phyloP scores from a whole-genome alignment of 1,140 invertebrate genomes.

The Bilobella aurantiaca region DNA sequence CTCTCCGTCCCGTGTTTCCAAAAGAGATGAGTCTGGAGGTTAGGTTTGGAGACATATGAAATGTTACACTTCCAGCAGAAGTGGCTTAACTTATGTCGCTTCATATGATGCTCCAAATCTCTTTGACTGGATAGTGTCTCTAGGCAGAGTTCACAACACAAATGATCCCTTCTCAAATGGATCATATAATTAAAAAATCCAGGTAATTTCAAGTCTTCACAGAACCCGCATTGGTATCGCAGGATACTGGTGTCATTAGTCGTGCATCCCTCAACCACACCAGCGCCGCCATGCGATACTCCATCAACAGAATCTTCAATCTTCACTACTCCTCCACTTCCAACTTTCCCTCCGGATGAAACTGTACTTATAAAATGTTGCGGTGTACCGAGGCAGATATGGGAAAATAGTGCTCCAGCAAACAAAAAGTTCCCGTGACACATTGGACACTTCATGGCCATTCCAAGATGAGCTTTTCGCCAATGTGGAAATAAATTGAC shows the following conservation, averaged over 20 bases:
- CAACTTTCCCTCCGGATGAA: not conserved
- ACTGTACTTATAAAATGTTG: slow-evolving; percentile 15
- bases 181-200: slow-evolving; percentile 75
- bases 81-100: slow-evolving; percentile 67
- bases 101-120: slow-evolving; percentile 68
- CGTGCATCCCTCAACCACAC: not conserved
- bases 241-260: not conserved
- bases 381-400: slow-evolving; percentile 31
- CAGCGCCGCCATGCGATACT: slow-evolving; percentile 1
- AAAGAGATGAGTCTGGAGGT: slow-evolving; percentile 74
- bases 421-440: slow-evolving; percentile 31
- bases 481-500: slow-evolving; percentile 30
- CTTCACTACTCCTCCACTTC: not conserved
- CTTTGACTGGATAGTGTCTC: slow-evolving; percentile 65
- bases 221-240: slow-evolving; percentile 29
- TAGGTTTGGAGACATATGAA: slow-evolving; percentile 70
- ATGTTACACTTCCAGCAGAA: slow-evolving; percentile 73
- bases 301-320: not conserved
- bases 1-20: slow-evolving; percentile 85
- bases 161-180: slow-evolving; percentile 66
- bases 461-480: slow-evolving; percentile 22
- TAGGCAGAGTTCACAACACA: slow-evolving; percentile 71
- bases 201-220: slow-evolving; percentile 45
- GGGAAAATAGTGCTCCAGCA: slow-evolving; percentile 31
- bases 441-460: slow-evolving; percentile 31